Conservation (phyloP, 2,797 vertebrate species). For the Phylloscopus collybita region DNA sequence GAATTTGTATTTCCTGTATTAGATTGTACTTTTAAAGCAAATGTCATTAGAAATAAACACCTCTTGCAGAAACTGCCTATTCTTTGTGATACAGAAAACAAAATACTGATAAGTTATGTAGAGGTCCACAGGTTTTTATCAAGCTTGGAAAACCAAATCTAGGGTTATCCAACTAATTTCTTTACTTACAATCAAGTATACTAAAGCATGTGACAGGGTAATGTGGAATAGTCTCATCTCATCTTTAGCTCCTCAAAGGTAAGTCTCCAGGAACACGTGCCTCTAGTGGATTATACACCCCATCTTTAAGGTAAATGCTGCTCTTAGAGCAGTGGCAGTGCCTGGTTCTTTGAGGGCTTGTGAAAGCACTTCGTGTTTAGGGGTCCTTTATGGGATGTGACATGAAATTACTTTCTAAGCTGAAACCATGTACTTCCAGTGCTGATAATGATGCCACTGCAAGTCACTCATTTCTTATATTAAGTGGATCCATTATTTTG, state of each 20-base stretch:
- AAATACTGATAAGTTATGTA: neutral
- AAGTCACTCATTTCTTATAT: conserved; percentile 5
- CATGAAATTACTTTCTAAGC: neutral
- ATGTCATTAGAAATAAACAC: neutral
- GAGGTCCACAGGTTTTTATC: neutral
- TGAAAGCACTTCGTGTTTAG: neutral
- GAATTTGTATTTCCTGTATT: neutral
- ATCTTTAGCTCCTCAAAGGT: neutral
- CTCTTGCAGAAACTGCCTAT: neutral
- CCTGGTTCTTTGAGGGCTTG: neutral
- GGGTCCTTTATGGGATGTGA: neutral
- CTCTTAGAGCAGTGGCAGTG: neutral
- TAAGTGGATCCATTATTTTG: conserved; percentile 40
- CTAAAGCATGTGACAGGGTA: neutral
- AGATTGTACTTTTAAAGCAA: neutral
- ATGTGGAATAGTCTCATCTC: neutral
- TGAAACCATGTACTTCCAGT: neutral
- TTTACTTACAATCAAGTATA: neutral
- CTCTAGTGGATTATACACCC: neutral
- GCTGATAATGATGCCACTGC: conserved; percentile 5
- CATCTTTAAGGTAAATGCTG: neutral
- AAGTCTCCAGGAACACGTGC: neutral
- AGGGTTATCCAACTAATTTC: neutral
- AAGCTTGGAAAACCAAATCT: neutral
- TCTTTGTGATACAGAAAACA: neutral